Base-by-base conservation (phyloP, 2,797 vertebrate species). In the Crenuchus spilurus region DNA sequence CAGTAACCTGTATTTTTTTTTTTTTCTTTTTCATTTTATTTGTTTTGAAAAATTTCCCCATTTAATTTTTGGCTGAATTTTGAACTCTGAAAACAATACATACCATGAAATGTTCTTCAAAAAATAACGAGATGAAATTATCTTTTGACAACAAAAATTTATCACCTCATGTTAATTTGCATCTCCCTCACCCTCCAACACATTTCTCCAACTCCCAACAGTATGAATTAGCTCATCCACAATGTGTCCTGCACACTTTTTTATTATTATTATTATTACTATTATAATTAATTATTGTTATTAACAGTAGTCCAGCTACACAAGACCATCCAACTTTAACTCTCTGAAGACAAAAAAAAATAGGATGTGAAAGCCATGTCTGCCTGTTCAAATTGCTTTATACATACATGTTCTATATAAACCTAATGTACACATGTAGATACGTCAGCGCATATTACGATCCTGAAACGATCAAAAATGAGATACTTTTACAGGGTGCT, bases 401-500 rank as follows among this genome's bases (percentile, higher is more conserved):
- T 96, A 97, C 96, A 96, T 98, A 96, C 94, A 94, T 96, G 94
- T 90, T 88, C 80, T 89, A 91, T 90, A 95, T 84, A 83, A 83
- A 95, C 91, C 80, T 52, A 58, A 78, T 83, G 86, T 76, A 89
- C 83, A 89, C 95, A 94, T 98, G 96, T 98, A 98, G 96, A 98
- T 98, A 97, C 92, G 92, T 95, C 95, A 96, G 94, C 96, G 95
- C 95, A 95, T 97, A 97, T 95, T 94, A 95, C 85, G 88, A 90
- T 87, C 90, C 94, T 92, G 94, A 94, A 92, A 93, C 94, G 95
- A 95, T 95, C 94, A 95, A 95, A 96, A 95, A 94, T 94, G n/a
- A 96, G 96, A 96, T 96, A 97, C 95, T 98, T 99, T 99, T 99
- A 98, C 97, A 99, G 97, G 97, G 97, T 99, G 97, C 97, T 99